These are phyloP conservation scores for Stenotaenia linearis DNA, from an alignment of 2,888 invertebrate genomes.

Conservation along the genomic window DNA sequence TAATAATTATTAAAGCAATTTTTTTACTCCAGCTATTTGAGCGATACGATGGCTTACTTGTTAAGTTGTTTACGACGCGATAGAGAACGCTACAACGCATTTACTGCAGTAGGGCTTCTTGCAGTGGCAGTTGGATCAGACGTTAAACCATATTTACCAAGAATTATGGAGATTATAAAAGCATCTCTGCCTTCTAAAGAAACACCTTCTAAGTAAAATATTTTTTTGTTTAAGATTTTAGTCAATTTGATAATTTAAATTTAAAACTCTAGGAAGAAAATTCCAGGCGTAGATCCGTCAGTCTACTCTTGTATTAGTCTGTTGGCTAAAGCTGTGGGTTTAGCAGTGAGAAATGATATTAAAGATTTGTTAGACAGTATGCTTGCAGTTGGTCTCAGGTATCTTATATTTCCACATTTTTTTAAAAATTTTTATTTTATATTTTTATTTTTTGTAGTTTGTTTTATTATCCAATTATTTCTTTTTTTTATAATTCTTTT, in stretches of 20 bases:
- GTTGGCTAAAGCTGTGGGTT: conserved; percentile 78
- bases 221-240: background rate
- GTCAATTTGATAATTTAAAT: background rate
- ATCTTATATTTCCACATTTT: no score
- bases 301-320: conserved; percentile 91
- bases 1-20: no score
- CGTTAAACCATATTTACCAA: conserved; percentile 70
- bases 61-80: conserved; percentile 71
- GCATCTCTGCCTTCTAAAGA: conserved; percentile 63
- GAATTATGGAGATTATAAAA: conserved; percentile 78
- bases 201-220: conserved; percentile 42
- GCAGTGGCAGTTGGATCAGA: conserved; percentile 80
- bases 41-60: conserved; percentile 69
- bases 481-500: no score
- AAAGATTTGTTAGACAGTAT: conserved; percentile 81
- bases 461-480: no score
- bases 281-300: conserved; percentile 68
- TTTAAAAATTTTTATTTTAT: no score
- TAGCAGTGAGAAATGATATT: conserved; percentile 69
- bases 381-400: conserved; percentile 78
- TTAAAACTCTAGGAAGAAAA: conserved; percentile 57
- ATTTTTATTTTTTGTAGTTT: no score
- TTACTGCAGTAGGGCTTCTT: conserved; percentile 82
- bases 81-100: conserved; percentile 78
- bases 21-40: conserved; percentile 63